Evolutionary conservation across 1,140 invertebrate genomes (phyloP).

Genomic region (Drosophila micromelanica): DNA sequence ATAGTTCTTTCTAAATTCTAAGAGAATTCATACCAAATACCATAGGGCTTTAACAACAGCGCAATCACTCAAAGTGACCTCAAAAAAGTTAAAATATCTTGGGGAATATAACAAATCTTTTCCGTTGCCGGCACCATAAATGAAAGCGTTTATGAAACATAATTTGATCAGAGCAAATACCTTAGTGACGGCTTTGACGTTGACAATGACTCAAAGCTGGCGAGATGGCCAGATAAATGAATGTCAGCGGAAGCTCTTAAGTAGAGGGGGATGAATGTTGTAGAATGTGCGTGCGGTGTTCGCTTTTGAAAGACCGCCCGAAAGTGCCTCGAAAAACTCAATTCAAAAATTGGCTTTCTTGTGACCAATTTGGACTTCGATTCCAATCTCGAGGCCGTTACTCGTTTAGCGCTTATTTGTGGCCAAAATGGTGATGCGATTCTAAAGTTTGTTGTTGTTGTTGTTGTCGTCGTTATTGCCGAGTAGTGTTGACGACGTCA

Average conservation of each 20-base stretch:
- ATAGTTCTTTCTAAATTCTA: conserved; percentile 1
- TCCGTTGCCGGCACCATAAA: conserved; percentile 67
- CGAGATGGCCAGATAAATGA: conserved; percentile 50
- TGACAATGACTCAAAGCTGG: conserved; percentile 45
- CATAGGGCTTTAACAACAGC: neutral
- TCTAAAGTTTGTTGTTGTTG: conserved; percentile 9
- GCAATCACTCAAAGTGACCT: conserved; percentile 34
- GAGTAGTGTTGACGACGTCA: conserved; percentile 73
- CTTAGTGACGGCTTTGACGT: conserved; percentile 63
- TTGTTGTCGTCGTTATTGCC: conserved; percentile 48
- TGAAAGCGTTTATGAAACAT: conserved; percentile 82
- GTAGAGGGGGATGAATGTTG: neutral
- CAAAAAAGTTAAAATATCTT: conserved; percentile 74
- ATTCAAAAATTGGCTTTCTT: conserved; percentile 70
- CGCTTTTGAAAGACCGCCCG: conserved; percentile 76
- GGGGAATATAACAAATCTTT: conserved; percentile 78
- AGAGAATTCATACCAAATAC: conserved; percentile 11
- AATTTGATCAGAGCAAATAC: conserved; percentile 79
- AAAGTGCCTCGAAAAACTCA: conserved; percentile 60
- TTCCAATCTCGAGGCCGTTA: conserved; percentile 42
- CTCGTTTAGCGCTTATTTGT: conserved; percentile 73
- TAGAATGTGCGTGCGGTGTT: conserved; percentile 46
- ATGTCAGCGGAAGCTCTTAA: conserved; percentile 4
- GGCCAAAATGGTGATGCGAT: conserved; percentile 46
- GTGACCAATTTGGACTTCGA: conserved; percentile 41